These are phyloP conservation scores for Ciona savignyi DNA, from an alignment of 23 tunicate genomes.

Conservation along the genomic window DNA sequence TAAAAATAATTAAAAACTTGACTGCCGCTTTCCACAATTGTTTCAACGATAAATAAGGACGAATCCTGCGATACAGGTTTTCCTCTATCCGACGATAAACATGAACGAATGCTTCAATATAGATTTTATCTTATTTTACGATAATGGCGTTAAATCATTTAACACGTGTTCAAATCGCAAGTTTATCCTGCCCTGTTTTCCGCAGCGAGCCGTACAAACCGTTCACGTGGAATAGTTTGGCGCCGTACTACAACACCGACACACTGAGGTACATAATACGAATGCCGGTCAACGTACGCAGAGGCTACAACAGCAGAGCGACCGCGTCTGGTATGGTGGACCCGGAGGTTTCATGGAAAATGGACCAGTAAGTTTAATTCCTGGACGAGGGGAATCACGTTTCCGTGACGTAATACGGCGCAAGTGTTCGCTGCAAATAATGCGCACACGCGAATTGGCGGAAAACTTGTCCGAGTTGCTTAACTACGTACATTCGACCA, in stretches of 20 bases:
- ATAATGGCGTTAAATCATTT: background rate
- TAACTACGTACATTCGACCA: too few relatives aligned
- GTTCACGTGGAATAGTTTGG: conserved; percentile 85
- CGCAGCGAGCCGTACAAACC: conserved; percentile 75
- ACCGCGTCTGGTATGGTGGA: conserved; percentile 78
- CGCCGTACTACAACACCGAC: conserved; percentile 90
- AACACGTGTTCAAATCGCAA: background rate
- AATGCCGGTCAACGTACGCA: conserved; percentile 70
- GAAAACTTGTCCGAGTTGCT: too few relatives aligned
- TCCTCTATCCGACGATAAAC: too few relatives aligned
- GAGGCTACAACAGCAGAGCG: conserved; percentile 66
- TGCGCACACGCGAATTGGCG: too few relatives aligned
- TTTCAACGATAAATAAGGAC: too few relatives aligned
- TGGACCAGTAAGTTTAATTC: conserved; percentile 65
- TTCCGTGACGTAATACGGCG: too few relatives aligned
- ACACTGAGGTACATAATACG: conserved; percentile 53
- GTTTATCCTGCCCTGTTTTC: background rate
- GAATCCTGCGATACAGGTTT: too few relatives aligned
- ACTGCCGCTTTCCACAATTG: too few relatives aligned
- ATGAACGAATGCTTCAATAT: too few relatives aligned
- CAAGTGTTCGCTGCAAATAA: too few relatives aligned
- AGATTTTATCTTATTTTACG: background rate
- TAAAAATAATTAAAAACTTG: too few relatives aligned
- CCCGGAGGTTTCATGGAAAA: conserved; percentile 87
- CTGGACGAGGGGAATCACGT: too few relatives aligned